phyloP scores from a whole-genome alignment of 2,797 vertebrate species.

The Spondyliosoma cantharus region DNA sequence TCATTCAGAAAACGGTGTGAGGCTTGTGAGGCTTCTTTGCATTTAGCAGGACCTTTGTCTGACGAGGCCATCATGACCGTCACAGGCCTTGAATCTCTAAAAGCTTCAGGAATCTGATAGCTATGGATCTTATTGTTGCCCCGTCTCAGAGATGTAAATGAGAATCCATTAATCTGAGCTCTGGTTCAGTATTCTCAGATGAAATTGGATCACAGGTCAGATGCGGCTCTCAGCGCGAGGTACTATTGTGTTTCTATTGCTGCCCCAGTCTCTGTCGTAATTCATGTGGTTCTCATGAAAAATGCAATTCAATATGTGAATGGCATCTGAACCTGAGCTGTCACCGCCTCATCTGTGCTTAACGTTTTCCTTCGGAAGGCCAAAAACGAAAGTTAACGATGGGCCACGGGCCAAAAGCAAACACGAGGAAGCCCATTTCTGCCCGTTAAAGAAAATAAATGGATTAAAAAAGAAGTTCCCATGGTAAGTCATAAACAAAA shows the following conservation, averaged over 20 bases:
- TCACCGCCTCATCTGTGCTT: constrained; percentile 13
- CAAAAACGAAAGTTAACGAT: too few relatives aligned
- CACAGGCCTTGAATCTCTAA: not conserved
- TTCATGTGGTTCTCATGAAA: constrained; percentile 37
- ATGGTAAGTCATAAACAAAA: too few relatives aligned
- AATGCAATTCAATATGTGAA: constrained; percentile 33
- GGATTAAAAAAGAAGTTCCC: too few relatives aligned
- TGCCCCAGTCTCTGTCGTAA: constrained; percentile 5
- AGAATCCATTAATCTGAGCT: constrained; percentile 25
- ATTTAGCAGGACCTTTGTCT: not conserved
- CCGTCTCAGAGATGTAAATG: constrained; percentile 9
- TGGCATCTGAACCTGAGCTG: constrained; percentile 37
- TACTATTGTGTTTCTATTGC: constrained; percentile 16
- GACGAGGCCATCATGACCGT: not conserved
- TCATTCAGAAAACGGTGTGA: constrained; percentile 1
- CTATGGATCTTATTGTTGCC: not conserved
- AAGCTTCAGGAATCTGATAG: not conserved
- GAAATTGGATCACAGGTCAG: constrained; percentile 24
- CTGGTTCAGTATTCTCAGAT: not conserved
- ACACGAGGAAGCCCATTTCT: too few relatives aligned
- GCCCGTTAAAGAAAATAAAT: too few relatives aligned
- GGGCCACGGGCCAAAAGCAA: too few relatives aligned
- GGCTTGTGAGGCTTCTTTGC: not conserved
- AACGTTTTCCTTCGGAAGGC: not conserved
- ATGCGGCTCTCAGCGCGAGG: not conserved